A percentile compares a stretch with the other conserved stretches of the same genome.
Evolutionary conservation across 2,888 invertebrate species (phyloP).

Genomic region (Neuroscelio doddi): DNA sequence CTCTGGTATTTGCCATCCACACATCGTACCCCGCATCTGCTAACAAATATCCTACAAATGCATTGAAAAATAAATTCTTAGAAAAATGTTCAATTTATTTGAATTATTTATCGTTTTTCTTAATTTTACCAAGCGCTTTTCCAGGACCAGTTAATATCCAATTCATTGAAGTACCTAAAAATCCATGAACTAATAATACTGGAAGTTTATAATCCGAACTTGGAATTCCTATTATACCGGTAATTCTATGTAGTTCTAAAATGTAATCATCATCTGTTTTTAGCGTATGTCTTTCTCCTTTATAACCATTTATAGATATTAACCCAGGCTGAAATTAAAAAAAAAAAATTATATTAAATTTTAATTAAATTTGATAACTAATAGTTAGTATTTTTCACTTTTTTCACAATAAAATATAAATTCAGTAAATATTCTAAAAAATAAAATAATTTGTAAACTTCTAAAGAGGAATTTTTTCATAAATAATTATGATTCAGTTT

Average conservation of each 20-base stretch:
- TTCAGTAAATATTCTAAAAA: no score
- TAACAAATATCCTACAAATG: constrained; percentile 51
- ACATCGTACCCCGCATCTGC: constrained; percentile 57
- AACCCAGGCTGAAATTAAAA: constrained; percentile 70
- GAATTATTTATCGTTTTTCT: not conserved
- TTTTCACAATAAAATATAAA: no score
- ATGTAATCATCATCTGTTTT: constrained; percentile 85
- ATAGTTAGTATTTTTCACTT: no score
- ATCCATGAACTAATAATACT: constrained; percentile 81
- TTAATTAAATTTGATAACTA: no score
- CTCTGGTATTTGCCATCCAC: constrained; percentile 58
- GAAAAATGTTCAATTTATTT: not conserved
- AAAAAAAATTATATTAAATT: not conserved
- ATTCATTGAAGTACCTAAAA: constrained; percentile 82
- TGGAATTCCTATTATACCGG: constrained; percentile 73
- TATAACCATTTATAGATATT: constrained; percentile 78
- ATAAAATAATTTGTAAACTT: no score
- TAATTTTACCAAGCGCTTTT: constrained; percentile 76
- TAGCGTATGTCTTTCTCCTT: constrained; percentile 77
- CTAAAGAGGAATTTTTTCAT: no score
- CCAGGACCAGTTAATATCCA: constrained; percentile 83
- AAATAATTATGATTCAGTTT: no score
- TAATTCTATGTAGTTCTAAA: constrained; percentile 83
- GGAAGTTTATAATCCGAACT: constrained; percentile 74
- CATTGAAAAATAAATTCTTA: no score